phyloP scores from a whole-genome alignment of 2,888 invertebrate species.

The Xanthorhoe spadicearia region DNA sequence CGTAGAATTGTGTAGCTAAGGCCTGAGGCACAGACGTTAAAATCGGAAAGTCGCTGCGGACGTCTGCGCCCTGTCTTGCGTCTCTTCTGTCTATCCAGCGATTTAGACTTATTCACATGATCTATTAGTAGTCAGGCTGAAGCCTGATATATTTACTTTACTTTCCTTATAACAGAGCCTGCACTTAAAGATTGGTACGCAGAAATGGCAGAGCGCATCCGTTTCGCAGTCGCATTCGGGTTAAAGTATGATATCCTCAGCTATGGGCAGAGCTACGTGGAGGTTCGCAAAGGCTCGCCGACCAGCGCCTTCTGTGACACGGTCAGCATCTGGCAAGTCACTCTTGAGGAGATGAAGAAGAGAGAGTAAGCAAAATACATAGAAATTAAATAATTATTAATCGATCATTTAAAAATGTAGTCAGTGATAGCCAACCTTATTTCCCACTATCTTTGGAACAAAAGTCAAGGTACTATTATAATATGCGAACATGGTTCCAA shows the following conservation, averaged over 20 bases:
- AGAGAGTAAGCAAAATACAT: conserved; percentile 17
- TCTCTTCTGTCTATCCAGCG: no score
- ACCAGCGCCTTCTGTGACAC: conserved; percentile 51
- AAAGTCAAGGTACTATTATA: no score
- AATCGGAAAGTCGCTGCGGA: no score
- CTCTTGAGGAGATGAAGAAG: conserved; percentile 33
- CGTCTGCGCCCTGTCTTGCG: no score
- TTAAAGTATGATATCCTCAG: conserved; percentile 46
- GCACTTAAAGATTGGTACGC: conserved; percentile 40
- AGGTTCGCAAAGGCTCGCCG: conserved; percentile 45
- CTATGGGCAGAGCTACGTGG: conserved; percentile 47
- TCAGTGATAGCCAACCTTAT: no score
- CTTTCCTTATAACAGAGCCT: conserved; percentile 25
- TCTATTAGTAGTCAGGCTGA: no score
- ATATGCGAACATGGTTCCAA: no score
- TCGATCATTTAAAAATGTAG: no score
- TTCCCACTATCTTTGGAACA: no score
- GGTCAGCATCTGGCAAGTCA: conserved; percentile 46
- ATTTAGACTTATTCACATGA: no score
- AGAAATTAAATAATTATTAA: no score
- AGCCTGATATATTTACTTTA: neutral
- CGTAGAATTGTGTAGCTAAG: neutral
- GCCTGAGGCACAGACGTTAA: no score
- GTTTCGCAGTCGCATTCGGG: conserved; percentile 47
- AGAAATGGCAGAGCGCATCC: conserved; percentile 48